phyloP scores from a whole-genome alignment of 2,888 invertebrate species.

The Minunthozetes semirufus region DNA sequence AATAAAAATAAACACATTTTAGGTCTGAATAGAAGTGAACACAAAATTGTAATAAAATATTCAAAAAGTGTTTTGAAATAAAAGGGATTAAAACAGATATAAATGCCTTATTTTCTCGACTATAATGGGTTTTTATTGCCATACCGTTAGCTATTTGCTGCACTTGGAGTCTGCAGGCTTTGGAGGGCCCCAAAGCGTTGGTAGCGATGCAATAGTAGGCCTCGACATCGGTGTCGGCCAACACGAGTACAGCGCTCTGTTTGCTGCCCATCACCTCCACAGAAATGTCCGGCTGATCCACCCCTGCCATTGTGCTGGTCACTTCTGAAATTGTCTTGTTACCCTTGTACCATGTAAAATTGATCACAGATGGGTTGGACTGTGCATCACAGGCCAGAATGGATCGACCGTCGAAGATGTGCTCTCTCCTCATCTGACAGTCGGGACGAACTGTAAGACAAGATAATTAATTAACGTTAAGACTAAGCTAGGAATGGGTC shows the following conservation, averaged over 20 bases:
- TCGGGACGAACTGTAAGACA: slow-evolving; percentile 66
- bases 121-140: no score
- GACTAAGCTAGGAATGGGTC: background rate
- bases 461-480: background rate
- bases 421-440: slow-evolving; percentile 67
- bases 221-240: slow-evolving; percentile 63
- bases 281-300: background rate
- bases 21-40: no score
- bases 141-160: slow-evolving; percentile 30
- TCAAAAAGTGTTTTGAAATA: background rate
- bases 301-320: slow-evolving; percentile 8
- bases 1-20: no score
- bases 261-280: background rate
- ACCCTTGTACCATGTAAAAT: slow-evolving; percentile 69
- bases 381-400: slow-evolving; percentile 64
- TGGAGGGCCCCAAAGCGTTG: slow-evolving; percentile 66
- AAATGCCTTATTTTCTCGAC: background rate
- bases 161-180: slow-evolving; percentile 54
- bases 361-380: slow-evolving; percentile 70
- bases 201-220: slow-evolving; percentile 76
- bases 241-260: slow-evolving; percentile 46
- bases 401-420: slow-evolving; percentile 48
- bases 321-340: slow-evolving; percentile 58
- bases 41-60: background rate
- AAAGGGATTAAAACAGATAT: background rate